These are phyloP conservation scores for Aplodontia rufa DNA, from an alignment of 2,113 vertebrate genomes.

Conservation along the genomic window DNA sequence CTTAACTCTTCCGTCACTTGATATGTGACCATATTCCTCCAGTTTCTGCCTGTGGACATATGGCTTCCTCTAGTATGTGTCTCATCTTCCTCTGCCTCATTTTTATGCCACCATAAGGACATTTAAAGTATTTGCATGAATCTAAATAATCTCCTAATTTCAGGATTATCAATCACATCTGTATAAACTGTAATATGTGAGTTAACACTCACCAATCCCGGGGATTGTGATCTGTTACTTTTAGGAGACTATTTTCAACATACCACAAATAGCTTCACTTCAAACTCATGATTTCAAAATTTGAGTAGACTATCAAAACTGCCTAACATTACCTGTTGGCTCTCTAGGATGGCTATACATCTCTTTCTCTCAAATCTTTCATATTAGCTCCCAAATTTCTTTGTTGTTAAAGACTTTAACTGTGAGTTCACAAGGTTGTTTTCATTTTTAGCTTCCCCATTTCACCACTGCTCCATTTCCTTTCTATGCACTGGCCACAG, in stretches of 20 bases:
- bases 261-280: neutral
- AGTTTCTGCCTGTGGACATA: neutral
- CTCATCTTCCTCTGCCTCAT: neutral
- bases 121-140: neutral
- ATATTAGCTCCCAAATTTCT: neutral
- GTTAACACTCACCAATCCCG: neutral
- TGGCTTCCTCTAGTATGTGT: neutral
- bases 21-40: neutral
- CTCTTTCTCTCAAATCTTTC: neutral
- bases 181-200: neutral
- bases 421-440: neutral
- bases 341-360: neutral
- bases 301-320: neutral
- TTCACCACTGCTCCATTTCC: neutral
- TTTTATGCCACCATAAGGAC: neutral
- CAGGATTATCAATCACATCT: neutral
- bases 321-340: neutral
- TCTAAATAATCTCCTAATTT: neutral
- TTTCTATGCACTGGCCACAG: neutral
- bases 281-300: neutral
- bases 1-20: neutral
- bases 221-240: neutral
- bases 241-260: neutral
- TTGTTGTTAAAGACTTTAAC: neutral
- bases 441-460: neutral